Conservation (phyloP, 2,888 invertebrate genomes). For the Pandemis cinnamomeana region DNA sequence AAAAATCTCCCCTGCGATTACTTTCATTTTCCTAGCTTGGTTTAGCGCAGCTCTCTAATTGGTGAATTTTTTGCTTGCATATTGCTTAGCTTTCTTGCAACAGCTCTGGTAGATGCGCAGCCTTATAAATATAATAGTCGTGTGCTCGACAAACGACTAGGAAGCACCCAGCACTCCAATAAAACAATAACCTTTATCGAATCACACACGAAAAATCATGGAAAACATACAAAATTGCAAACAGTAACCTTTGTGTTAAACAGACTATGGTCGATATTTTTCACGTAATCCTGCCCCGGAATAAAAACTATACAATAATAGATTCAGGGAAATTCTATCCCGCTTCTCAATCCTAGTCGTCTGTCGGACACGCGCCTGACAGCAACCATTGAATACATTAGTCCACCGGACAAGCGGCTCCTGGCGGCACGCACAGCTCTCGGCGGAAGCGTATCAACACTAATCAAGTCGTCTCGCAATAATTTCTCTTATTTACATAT, state of each 20-base stretch:
- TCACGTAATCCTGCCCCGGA: background rate
- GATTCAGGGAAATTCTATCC: background rate
- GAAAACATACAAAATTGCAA: background rate
- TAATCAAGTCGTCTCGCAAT: constrained; percentile 52
- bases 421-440: background rate
- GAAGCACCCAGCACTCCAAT: background rate
- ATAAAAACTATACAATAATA: no score
- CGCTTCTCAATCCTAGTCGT: background rate
- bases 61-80: no score
- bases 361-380: background rate
- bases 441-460: constrained; percentile 23
- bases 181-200: background rate
- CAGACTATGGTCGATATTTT: background rate
- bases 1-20: no score
- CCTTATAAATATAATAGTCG: no score
- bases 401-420: no score
- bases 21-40: no score
- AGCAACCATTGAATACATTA: no score
- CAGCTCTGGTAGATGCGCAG: no score
- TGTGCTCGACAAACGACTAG: background rate
- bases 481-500: constrained; percentile 65
- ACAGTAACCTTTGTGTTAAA: background rate
- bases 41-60: no score
- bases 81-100: no score
- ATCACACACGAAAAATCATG: background rate